A percentile compares a stretch with the other conserved stretches of the same genome.
Conservation (phyloP, 2,888 invertebrate genomes). For the Agapetus fuscipes region DNA sequence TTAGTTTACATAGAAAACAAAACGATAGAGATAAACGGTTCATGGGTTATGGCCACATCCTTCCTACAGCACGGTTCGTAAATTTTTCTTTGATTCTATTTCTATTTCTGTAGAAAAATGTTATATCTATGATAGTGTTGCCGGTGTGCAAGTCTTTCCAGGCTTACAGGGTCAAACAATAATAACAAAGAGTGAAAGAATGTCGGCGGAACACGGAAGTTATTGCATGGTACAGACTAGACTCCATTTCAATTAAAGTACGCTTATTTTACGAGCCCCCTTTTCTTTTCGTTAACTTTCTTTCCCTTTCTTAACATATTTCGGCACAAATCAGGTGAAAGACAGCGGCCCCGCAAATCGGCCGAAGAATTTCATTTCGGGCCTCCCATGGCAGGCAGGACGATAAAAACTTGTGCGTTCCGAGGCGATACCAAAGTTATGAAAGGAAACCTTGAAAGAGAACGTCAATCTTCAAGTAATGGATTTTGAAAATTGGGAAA, state of each 20-base stretch:
- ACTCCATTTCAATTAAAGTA: constrained; percentile 4
- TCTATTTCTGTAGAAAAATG: too few species aligned
- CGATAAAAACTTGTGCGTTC: constrained; percentile 15
- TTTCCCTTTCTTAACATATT: constrained; percentile 3
- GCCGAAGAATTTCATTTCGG: constrained; percentile 15
- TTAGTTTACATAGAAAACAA: too few species aligned
- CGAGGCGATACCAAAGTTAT: constrained; percentile 17
- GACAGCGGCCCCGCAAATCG: constrained; percentile 8
- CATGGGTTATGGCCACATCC: too few species aligned
- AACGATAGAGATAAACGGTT: too few species aligned
- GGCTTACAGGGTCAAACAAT: too few species aligned
- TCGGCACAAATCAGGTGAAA: constrained; percentile 6
- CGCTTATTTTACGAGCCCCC: constrained; percentile 1
- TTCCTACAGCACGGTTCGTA: too few species aligned
- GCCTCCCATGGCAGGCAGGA: constrained; percentile 7
- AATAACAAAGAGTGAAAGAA: not conserved
- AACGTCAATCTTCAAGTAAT: too few species aligned
- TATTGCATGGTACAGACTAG: not conserved
- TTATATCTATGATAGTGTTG: too few species aligned
- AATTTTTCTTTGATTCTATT: too few species aligned
- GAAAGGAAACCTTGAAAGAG: constrained; percentile 10
- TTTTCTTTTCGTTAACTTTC: constrained; percentile 4
- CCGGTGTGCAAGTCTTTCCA: too few species aligned
- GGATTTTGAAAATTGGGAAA: too few species aligned
- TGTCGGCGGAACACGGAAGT: not conserved